Evolutionary conservation across 2,888 invertebrate genomes (phyloP).

Genomic region (Lasiommata megera): DNA sequence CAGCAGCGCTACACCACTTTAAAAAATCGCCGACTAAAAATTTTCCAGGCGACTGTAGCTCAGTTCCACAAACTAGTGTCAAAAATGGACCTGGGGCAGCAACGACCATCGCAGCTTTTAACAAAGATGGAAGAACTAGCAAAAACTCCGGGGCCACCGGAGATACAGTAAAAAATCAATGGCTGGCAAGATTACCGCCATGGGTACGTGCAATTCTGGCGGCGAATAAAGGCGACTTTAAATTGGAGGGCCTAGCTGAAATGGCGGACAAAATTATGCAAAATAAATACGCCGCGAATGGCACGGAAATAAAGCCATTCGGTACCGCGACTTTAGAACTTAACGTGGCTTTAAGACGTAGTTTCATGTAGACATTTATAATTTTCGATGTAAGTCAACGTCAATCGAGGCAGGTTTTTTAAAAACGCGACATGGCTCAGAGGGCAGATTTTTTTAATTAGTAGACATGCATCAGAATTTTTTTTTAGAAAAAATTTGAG

Average conservation of each 20-base stretch:
- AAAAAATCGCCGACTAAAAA: too few species aligned
- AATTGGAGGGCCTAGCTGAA: background rate
- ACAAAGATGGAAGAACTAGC: background rate
- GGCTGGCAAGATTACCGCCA: background rate
- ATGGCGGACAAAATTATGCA: background rate
- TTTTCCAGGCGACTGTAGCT: too few species aligned
- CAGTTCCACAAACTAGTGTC: background rate
- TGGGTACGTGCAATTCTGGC: background rate
- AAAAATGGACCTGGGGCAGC: background rate
- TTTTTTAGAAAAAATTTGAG: too few species aligned
- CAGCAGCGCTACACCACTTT: too few species aligned
- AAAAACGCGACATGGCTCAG: too few species aligned
- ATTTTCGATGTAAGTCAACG: background rate
- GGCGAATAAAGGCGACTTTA: background rate
- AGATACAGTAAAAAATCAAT: background rate
- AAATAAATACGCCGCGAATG: background rate
- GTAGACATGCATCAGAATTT: too few species aligned
- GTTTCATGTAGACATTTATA: background rate
- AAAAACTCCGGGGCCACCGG: background rate
- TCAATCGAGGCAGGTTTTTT: background rate
- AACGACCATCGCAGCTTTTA: background rate
- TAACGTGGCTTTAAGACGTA: background rate
- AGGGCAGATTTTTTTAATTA: too few species aligned
- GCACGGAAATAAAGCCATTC: background rate
- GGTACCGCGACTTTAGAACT: background rate